Evolutionary conservation across 2,888 invertebrate genomes (phyloP), one percentile per base, ranked within the genome.

Genomic region (Diachrysia chrysitis): DNA sequence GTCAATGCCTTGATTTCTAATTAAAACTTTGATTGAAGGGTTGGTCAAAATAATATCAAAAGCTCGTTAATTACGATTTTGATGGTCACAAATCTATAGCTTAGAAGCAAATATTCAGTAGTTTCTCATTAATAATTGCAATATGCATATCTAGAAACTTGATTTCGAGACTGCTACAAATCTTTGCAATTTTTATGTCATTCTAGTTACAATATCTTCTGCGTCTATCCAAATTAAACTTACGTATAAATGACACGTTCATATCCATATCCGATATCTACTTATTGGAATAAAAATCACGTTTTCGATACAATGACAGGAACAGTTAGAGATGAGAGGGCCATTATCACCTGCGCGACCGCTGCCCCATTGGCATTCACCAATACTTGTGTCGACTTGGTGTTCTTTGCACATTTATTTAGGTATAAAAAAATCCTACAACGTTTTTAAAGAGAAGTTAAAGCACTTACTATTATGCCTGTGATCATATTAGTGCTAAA

Each of bases 201-300:
- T 14, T 16, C 16, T 37, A 0, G 37, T 37, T 37, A 16, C 37
- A 37, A 37, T 16, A 35, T 35, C 35, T 14, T 3, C 10, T 37
- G 4, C n/a, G 14, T 7, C 14, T 3, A n/a, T 6, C 42, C 16
- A 42, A 42, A n/a, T n/a, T n/a, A n/a, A 42, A 42, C n/a, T 42
- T 42, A 10, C n/a, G 7, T 37, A 10, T 57, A 68, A 62, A 55
- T 61, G 51, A 53, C 79, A 74, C 74, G 32, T 64, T 42, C 23
- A 42, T 19, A 57, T 69, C 9, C 12, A 48, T 56, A 74, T 46
- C 61, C 51, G 17, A 12, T 46, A 37, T 37, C 23, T 42, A 3
- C 21, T 51, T 61, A 63, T 81, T 73, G 65, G 51, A 21, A 78
- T 67, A 78, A 81, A 73, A 69, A 69, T 71, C 71, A 78, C 69